These are phyloP conservation scores for Corella eumyota DNA, from an alignment of 23 tunicate genomes.

Conservation along the genomic window DNA sequence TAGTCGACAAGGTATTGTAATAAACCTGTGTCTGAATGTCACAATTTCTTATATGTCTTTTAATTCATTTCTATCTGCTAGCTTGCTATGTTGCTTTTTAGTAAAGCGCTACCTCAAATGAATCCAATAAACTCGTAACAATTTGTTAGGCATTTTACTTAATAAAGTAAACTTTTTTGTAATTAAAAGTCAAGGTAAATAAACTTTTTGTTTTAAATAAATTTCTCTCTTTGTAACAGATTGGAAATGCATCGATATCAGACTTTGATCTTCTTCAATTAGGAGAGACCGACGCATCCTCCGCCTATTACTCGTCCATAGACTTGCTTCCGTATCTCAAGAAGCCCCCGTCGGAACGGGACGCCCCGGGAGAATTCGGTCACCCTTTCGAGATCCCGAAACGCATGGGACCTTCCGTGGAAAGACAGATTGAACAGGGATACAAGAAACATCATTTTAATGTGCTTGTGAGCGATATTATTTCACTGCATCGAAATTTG, in stretches of 20 bases:
- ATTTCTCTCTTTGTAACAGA: constrained; percentile 8
- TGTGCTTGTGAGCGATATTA: constrained; percentile 74
- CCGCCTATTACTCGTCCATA: constrained; percentile 29
- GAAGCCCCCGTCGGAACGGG: constrained; percentile 69
- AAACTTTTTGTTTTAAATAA: background rate
- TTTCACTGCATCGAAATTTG: constrained; percentile 81
- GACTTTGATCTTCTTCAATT: constrained; percentile 5
- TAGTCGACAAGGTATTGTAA: constrained; percentile 15
- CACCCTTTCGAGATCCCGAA: constrained; percentile 74
- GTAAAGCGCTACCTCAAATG: background rate
- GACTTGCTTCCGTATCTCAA: constrained; percentile 57
- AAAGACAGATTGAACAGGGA: constrained; percentile 53
- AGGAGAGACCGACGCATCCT: constrained; percentile 7
- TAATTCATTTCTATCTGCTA: background rate
- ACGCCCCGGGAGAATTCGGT: constrained; percentile 91
- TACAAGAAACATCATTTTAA: constrained; percentile 74
- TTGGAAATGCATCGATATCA: constrained; percentile 19
- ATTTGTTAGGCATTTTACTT: too few species aligned
- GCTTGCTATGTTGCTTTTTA: background rate
- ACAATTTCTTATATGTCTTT: background rate
- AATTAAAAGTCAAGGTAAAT: background rate
- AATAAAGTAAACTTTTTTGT: too few species aligned
- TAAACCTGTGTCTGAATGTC: background rate
- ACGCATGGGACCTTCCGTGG: constrained; percentile 55
- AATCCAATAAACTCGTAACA: too few species aligned